A percentile compares a stretch with the other conserved stretches of the same genome.
Evolutionary conservation across 1,140 invertebrate genomes (phyloP).

Genomic region (Polyergus mexicanus): DNA sequence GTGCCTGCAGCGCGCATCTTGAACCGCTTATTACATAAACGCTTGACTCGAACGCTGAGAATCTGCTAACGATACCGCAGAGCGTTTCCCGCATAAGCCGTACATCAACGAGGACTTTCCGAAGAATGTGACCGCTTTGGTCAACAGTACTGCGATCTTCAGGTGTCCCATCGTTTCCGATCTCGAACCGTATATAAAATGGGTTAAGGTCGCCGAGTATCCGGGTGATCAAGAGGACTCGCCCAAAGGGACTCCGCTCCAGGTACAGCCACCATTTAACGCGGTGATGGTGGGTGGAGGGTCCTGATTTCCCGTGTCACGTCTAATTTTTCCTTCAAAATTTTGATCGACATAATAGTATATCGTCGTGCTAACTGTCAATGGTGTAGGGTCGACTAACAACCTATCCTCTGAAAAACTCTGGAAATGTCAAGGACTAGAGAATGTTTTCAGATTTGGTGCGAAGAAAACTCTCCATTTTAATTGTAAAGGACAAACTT

Average conservation of each 20-base stretch:
- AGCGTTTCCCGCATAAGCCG: slow-evolving; percentile 92
- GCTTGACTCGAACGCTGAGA: neutral
- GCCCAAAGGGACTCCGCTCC: slow-evolving; percentile 87
- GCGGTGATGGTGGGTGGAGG: slow-evolving; percentile 76
- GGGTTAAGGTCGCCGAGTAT: slow-evolving; percentile 89
- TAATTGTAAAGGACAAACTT: slow-evolving; percentile 3
- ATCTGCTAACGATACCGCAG: slow-evolving; percentile 82
- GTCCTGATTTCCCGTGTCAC: slow-evolving; percentile 48
- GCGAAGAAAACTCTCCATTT: neutral
- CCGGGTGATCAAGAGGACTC: slow-evolving; percentile 86
- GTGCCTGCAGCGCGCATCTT: neutral
- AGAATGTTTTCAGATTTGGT: slow-evolving; percentile 9
- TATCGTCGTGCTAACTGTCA: slow-evolving; percentile 37
- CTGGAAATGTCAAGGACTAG: neutral
- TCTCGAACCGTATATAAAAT: slow-evolving; percentile 91
- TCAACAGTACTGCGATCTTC: slow-evolving; percentile 91
- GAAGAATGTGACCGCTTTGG: slow-evolving; percentile 91
- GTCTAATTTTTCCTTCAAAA: neutral
- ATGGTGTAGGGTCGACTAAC: slow-evolving; percentile 60
- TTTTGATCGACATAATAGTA: neutral
- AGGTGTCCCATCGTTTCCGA: slow-evolving; percentile 92
- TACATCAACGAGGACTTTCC: slow-evolving; percentile 93
- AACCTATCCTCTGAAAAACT: neutral
- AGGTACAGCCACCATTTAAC: slow-evolving; percentile 85
- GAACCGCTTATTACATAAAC: neutral